A percentile compares a stretch with the other conserved stretches of the same genome.
Conservation (phyloP, 2,797 vertebrate species). For the Momotus momota region DNA sequence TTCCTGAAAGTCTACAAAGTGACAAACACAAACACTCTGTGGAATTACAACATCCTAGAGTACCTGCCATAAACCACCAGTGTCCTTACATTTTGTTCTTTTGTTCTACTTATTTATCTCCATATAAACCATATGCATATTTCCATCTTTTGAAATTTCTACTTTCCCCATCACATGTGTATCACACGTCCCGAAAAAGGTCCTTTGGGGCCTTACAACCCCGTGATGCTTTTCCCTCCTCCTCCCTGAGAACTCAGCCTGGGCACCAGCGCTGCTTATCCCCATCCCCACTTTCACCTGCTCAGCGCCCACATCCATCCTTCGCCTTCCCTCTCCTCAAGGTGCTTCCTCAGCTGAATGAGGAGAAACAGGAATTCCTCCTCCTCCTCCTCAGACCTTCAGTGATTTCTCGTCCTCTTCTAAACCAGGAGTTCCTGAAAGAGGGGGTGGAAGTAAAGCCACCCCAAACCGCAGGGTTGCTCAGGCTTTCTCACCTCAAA, state of each 20-base stretch:
- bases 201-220: accelerated
- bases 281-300: background rate
- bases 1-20: background rate
- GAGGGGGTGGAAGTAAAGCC: too few relatives aligned
- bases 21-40: background rate
- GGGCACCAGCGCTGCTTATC: accelerated
- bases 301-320: background rate
- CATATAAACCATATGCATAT: accelerated
- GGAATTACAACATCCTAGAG: background rate
- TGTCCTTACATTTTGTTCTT: background rate
- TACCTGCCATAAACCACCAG: background rate
- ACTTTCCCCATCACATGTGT: accelerated
- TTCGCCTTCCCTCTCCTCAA: background rate
- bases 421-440: too few relatives aligned
- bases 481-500: accelerated
- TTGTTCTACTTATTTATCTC: background rate
- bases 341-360: accelerated
- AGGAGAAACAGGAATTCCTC: accelerated
- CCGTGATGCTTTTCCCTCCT: too few relatives aligned
- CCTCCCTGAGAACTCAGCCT: background rate
- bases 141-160: background rate
- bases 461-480: accelerated
- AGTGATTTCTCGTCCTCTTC: accelerated
- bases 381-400: background rate
- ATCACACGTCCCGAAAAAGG: background rate